phyloP scores from a whole-genome alignment of 2,113 vertebrate genomes.

The Ceuthmochares aereus region DNA sequence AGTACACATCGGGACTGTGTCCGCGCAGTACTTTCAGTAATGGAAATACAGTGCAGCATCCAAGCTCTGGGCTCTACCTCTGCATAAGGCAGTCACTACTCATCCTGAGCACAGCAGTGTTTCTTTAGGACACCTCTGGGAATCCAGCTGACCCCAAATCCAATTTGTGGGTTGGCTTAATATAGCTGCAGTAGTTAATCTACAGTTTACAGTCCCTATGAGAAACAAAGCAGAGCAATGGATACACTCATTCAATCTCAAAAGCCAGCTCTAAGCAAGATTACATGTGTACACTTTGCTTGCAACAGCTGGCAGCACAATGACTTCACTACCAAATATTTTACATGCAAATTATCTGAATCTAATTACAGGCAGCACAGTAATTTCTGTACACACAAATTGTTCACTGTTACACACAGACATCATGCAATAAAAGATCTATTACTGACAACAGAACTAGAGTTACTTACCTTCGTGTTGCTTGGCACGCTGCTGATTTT shows the following conservation, averaged over 20 bases:
- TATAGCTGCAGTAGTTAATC: not conserved
- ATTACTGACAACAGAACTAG: not conserved
- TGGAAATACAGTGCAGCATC: not conserved
- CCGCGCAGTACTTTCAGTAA: not conserved
- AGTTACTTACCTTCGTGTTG: constrained; percentile 76
- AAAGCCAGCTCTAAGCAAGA: not conserved
- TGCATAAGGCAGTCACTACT: not conserved
- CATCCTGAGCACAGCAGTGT: not conserved
- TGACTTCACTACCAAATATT: not conserved
- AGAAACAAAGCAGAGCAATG: not conserved
- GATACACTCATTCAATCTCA: not conserved
- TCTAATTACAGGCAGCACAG: not conserved
- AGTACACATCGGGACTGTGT: not conserved
- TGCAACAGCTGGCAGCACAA: not conserved
- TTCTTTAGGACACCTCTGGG: not conserved
- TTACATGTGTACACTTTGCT: not conserved
- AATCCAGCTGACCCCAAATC: not conserved
- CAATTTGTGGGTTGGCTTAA: not conserved
- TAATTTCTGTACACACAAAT: not conserved
- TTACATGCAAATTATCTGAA: not conserved
- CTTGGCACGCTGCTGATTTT: constrained; percentile 87
- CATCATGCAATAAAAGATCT: not conserved
- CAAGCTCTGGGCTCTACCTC: not conserved
- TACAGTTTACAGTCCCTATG: not conserved
- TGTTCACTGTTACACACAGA: not conserved